phyloP scores from a whole-genome alignment of 2,113 vertebrate species.

The Gasterosteus nipponicus region DNA sequence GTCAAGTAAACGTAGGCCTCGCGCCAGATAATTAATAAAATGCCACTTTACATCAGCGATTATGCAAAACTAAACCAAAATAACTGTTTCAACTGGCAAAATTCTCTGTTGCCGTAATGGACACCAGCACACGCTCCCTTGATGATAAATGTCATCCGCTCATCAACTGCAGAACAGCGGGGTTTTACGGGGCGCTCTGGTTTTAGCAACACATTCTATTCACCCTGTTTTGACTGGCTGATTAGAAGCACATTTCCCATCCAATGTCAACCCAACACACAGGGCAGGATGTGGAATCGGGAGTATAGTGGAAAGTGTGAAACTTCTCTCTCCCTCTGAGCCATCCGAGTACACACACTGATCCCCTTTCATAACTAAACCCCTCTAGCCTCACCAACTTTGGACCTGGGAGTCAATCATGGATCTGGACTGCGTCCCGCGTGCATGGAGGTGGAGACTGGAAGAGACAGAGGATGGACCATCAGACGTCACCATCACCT shows the following conservation, averaged over 20 bases:
- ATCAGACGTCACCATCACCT: slow-evolving; percentile 63
- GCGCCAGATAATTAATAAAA: neutral
- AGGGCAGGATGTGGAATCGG: slow-evolving; percentile 11
- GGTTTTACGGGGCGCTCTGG: slow-evolving; percentile 1
- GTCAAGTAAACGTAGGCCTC: neutral
- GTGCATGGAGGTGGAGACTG: slow-evolving; percentile 61
- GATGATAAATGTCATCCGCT: slow-evolving; percentile 8
- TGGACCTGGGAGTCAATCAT: slow-evolving; percentile 20
- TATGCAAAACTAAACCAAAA: neutral
- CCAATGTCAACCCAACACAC: slow-evolving; percentile 38
- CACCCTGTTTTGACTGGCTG: slow-evolving; percentile 45
- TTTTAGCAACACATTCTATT: slow-evolving; percentile 29
- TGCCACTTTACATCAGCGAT: neutral
- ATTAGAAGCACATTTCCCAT: slow-evolving; percentile 58
- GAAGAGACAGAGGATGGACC: slow-evolving; percentile 56
- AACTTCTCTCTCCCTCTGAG: slow-evolving; percentile 26
- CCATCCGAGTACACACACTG: slow-evolving; percentile 29
- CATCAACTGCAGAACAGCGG: slow-evolving; percentile 15
- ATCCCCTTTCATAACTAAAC: slow-evolving; percentile 13
- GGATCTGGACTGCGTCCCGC: slow-evolving; percentile 28
- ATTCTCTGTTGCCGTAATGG: neutral
- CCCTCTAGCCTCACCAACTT: slow-evolving; percentile 16
- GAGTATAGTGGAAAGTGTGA: slow-evolving; percentile 49
- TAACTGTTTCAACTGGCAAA: neutral
- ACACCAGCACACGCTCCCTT: slow-evolving; percentile 10